phyloP scores from a whole-genome alignment of 1,140 invertebrate genomes.

The Camponotus floridanus region DNA sequence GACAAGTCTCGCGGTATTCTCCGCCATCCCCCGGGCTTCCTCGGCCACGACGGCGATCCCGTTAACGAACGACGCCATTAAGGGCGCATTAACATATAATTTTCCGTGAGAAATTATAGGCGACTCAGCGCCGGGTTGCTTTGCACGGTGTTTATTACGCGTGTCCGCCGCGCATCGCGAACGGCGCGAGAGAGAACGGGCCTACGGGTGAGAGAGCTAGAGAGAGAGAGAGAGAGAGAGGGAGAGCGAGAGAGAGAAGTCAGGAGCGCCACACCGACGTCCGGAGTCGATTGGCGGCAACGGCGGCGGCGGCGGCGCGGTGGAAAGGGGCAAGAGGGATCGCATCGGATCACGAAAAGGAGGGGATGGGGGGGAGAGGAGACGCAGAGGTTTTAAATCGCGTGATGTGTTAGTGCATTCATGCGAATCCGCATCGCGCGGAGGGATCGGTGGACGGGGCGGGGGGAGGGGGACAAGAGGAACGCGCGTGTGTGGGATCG shows the following conservation, averaged over 20 bases:
- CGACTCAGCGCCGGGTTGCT: constrained; percentile 74
- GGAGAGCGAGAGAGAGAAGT: constrained; percentile 24
- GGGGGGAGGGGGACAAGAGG: constrained; percentile 53
- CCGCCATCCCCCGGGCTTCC: constrained; percentile 60
- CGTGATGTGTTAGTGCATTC: constrained; percentile 80
- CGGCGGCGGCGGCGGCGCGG: not conserved
- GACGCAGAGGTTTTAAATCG: constrained; percentile 80
- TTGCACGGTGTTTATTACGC: constrained; percentile 76
- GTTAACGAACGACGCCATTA: constrained; percentile 78
- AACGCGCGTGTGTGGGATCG: constrained; percentile 81
- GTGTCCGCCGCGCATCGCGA: constrained; percentile 63
- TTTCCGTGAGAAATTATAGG: constrained; percentile 78
- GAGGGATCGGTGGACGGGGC: not conserved
- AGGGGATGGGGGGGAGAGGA: not conserved
- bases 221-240: constrained; percentile 34
- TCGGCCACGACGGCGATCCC: constrained; percentile 67
- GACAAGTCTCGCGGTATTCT: constrained; percentile 56
- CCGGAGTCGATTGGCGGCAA: constrained; percentile 53
- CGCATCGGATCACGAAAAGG: constrained; percentile 28
- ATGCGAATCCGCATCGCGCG: constrained; percentile 70
- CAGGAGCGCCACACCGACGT: constrained; percentile 46
- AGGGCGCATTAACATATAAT: constrained; percentile 78
- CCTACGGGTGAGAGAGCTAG: constrained; percentile 1
- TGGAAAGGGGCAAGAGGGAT: constrained; percentile 5
- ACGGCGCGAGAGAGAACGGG: constrained; percentile 17